A percentile compares a stretch with the other conserved stretches of the same genome.
phyloP scores from a whole-genome alignment of 2,797 vertebrate species.

The Cirrhinus mrigala region DNA sequence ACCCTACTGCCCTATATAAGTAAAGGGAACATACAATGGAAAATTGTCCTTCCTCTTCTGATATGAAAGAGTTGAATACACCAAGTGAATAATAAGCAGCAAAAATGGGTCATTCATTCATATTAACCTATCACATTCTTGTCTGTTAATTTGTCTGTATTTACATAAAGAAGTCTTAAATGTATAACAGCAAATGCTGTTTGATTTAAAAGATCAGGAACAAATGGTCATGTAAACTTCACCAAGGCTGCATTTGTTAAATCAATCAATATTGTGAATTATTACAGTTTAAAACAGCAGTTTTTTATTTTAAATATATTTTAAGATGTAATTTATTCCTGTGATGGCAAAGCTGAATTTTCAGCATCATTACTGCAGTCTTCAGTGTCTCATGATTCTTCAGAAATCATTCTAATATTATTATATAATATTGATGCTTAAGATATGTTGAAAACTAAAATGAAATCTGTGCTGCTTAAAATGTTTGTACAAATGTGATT shows the following conservation, averaged over 20 bases:
- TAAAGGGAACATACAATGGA: background rate
- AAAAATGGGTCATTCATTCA: background rate
- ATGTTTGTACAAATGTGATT: background rate
- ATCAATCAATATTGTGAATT: background rate
- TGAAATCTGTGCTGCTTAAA: background rate
- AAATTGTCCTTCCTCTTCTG: background rate
- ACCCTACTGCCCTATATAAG: constrained; percentile 29
- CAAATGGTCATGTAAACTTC: background rate
- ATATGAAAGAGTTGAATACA: constrained; percentile 8
- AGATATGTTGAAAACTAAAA: background rate
- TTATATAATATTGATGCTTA: background rate
- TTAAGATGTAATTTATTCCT: background rate
- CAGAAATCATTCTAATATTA: background rate
- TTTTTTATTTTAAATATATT: background rate
- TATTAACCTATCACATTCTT: background rate
- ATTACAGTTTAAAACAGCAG: background rate
- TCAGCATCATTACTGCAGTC: background rate
- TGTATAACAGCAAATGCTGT: background rate
- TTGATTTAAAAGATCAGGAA: background rate
- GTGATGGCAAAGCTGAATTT: background rate
- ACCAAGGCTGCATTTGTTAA: background rate
- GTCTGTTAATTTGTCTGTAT: background rate
- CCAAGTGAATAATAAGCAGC: background rate
- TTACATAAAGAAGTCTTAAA: background rate
- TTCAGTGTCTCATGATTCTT: background rate